Evolutionary conservation across 2,797 vertebrate species (phyloP).

Genomic region (Melanogrammus aeglefinus): DNA sequence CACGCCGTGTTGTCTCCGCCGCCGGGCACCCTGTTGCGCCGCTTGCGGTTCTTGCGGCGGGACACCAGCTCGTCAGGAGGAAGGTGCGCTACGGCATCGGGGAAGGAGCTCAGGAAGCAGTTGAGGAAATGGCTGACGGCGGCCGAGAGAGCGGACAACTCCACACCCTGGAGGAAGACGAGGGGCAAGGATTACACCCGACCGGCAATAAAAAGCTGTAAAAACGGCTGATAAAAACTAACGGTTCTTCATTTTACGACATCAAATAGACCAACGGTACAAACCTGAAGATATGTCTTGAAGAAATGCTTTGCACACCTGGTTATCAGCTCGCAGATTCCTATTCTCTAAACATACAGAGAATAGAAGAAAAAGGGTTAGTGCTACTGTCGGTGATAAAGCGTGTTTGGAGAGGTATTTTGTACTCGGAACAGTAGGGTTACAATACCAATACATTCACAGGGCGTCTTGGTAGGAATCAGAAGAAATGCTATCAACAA

Average conservation of each 20-base stretch:
- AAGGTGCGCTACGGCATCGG: constrained; percentile 91
- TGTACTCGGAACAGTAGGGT: neutral
- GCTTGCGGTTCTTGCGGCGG: constrained; percentile 90
- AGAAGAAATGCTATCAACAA: neutral
- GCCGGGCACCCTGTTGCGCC: constrained; percentile 88
- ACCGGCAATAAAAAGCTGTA: neutral
- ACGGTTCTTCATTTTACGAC: neutral
- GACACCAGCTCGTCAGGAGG: constrained; percentile 92
- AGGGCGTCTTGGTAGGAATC: neutral
- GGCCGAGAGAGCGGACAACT: constrained; percentile 91
- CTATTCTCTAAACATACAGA: constrained; percentile 83
- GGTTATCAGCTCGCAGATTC: constrained; percentile 92
- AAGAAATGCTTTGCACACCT: constrained; percentile 98
- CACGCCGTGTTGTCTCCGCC: constrained; percentile 91
- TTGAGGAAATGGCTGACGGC: constrained; percentile 99
- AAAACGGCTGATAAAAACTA: neutral
- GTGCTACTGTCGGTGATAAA: neutral
- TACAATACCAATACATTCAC: neutral
- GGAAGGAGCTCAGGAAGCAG: constrained; percentile 95
- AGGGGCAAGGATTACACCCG: neutral
- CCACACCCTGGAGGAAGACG: constrained; percentile 81
- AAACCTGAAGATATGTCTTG: constrained; percentile 97
- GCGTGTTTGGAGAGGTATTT: neutral
- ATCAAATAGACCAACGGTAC: constrained; percentile 22
- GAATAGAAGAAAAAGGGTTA: constrained; percentile 16